Evolutionary conservation across 2,113 vertebrate species (phyloP).

Genomic region (Centropus bengalensis): DNA sequence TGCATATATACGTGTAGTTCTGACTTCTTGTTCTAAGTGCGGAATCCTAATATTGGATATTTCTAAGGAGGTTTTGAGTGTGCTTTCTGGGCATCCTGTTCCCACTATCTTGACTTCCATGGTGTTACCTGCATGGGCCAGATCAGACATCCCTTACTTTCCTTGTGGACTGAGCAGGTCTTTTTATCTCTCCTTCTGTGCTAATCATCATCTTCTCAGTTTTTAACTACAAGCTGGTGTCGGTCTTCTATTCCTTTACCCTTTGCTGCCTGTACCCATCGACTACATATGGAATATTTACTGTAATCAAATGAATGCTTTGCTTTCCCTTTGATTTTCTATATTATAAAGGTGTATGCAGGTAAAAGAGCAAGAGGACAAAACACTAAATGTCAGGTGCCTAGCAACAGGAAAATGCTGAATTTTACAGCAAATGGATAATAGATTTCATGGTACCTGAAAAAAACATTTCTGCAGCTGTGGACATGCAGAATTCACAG

Average conservation of each 20-base stretch:
- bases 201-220: not conserved
- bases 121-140: not conserved
- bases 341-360: not conserved
- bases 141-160: not conserved
- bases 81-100: not conserved
- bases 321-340: not conserved
- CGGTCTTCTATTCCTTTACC: not conserved
- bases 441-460: not conserved
- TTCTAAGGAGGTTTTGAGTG: not conserved
- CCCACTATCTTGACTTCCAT: not conserved
- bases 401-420: conserved; percentile 55
- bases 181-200: not conserved
- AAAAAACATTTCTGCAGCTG: not conserved
- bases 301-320: conserved; percentile 22
- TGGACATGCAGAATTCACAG: conserved; percentile 4
- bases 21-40: not conserved
- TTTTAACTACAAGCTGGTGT: not conserved
- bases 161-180: not conserved
- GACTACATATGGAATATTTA: not conserved
- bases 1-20: not conserved
- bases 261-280: not conserved
- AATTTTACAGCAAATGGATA: conserved; percentile 32
- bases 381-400: conserved; percentile 29
- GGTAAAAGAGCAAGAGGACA: conserved; percentile 50
- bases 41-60: not conserved